A percentile compares a stretch with the other conserved stretches of the same genome.
Conservation (phyloP, 2,888 invertebrate genomes). For the Onchidella celtica region DNA sequence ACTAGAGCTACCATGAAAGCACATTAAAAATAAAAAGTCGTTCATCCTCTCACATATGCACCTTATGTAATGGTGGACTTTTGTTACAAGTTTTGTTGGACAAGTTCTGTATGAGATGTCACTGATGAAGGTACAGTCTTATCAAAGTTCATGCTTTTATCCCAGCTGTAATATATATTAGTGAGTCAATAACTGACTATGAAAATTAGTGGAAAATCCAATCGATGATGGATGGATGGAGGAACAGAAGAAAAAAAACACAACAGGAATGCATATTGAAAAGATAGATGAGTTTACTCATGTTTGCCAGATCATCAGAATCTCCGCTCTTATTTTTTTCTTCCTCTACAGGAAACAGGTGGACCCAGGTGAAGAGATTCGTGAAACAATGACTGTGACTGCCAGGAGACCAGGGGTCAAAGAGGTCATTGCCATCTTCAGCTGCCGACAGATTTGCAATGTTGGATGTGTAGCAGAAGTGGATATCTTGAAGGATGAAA, state of each 20-base stretch:
- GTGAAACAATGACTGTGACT: slow-evolving; percentile 87
- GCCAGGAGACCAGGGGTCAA: slow-evolving; percentile 90
- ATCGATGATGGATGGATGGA: neutral
- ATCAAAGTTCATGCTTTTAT: neutral
- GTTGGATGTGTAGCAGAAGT: slow-evolving; percentile 86
- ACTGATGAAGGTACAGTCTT: neutral
- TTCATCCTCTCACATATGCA: too few species aligned
- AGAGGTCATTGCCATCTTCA: slow-evolving; percentile 92
- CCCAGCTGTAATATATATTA: neutral
- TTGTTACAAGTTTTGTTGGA: too few species aligned
- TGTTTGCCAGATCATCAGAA: too few species aligned
- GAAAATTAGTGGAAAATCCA: neutral
- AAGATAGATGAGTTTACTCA: too few species aligned
- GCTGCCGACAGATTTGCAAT: slow-evolving; percentile 92
- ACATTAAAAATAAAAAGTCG: too few species aligned
- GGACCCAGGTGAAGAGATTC: slow-evolving; percentile 86
- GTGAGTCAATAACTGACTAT: neutral
- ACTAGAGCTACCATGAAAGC: too few species aligned
- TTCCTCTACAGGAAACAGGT: slow-evolving; percentile 81
- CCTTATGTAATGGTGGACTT: too few species aligned
- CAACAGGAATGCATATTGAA: too few species aligned
- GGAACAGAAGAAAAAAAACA: neutral
- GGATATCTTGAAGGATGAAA: slow-evolving; percentile 64
- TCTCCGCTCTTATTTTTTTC: too few species aligned
- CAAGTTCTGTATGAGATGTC: too few species aligned